Base-by-base conservation (phyloP, 2,888 invertebrate species). In the Liodrosophila aerea region DNA sequence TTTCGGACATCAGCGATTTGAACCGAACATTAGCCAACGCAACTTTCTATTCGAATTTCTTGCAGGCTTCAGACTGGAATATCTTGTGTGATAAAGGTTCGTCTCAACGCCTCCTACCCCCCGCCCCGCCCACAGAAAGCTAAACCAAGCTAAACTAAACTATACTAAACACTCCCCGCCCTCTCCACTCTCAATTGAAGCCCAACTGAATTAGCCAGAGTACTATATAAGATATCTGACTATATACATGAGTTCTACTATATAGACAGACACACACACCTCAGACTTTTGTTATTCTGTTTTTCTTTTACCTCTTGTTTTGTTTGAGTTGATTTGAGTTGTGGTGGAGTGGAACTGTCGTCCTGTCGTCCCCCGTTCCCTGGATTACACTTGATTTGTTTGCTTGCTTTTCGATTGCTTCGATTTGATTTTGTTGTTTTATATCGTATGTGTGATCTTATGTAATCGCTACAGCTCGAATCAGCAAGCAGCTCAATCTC, bases 401-500 rank as follows among this genome's bases (percentile, higher is more conserved):
- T 22, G 34, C 34, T n/a, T 12, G 11, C 9, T 33, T 41, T 44
- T 44, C 33, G 49, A 61, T 51, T 57, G 51, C 18, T 34, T 41
- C 60, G 18, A 7, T 9, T 34, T 11, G 7, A n/a, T 13, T 4
- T 41, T 18, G 47, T 30, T 62, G 37, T 56, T 56, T 37, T 47
- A 56, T 7, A n/a, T 12, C 33, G 13, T 39, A 7, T 62, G 30
- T 43, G 58, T 78, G 64, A 46, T 53, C 60, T 59, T 22, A 29
- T 64, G 36, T 67, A 47, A 52, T 16, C 58, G 59, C 37, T 37
- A 47, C 85, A 90, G 90, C 87, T 90, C 90, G 78, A 90, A 90
- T 86, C 90, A 90, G 87, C 90, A 90, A 88, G 86, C 90, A 89
- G 88, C 90, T 87, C 90, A 90, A 89, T 88, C 89, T 87, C 90